Base-by-base conservation (phyloP, 1,140 invertebrate genomes). In the Acromyrmex echinatior region DNA sequence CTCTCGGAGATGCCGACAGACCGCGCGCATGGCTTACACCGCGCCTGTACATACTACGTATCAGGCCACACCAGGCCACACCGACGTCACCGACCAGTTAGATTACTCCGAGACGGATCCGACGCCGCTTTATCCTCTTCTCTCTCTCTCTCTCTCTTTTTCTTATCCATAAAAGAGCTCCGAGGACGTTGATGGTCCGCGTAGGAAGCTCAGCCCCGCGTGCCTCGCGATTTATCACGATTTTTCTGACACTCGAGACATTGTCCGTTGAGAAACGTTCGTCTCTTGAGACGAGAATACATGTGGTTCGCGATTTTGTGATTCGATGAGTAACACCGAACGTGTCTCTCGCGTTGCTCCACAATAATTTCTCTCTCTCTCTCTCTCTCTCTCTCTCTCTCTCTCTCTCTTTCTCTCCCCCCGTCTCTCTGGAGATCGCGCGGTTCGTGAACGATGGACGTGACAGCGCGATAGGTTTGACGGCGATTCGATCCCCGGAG, bases 1-100 rank as follows among this genome's bases (percentile, higher is more conserved):
- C 66, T 81, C 49, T 71, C 31, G 21, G 31, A 21, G 49, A 16
- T 16, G 49, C 78, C 78, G 65, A 81, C 35, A 81, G 78, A 71
- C 31, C 79, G 79, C 65, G 78, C 63, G 65, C 31, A 14, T 58
- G 49, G n/a, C 14, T 21, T n/a, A 7, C 28, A 14, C 6, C 49
- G 28, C 77, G 18, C 28, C n/a, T 39, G n/a, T 68, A 56, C 39
- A 12, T 21, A 16, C 3, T 28, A 1, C 16, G 21, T 18, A 10
- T 45, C 18, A 9, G 21, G 25, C 56, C 25, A 53, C 51, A 53
- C 51, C 39, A 45, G 39, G 39, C 39, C 39, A 45, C 39, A 10
- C 2, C 2, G 5, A 35, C 5, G 31, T 35, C 5, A 35, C 31
- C 31, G 39, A 45, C 39, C 39, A 45, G 39, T 45, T 1, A 45